Conservation (phyloP, 2,888 invertebrate genomes). For the Buathra laborator region DNA sequence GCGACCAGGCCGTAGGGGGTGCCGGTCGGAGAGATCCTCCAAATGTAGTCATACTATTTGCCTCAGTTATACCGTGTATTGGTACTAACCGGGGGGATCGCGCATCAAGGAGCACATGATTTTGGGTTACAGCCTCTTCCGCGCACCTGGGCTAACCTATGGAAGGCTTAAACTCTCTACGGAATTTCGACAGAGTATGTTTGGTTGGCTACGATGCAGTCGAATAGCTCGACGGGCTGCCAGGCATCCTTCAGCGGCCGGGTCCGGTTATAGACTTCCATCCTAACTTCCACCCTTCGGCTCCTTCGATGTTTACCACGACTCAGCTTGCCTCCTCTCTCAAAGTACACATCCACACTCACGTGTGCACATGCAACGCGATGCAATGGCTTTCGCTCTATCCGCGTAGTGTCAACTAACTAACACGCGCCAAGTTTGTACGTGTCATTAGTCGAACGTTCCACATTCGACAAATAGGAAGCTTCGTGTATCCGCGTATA, state of each 20-base stretch:
- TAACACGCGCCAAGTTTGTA: conserved; percentile 25
- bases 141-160: conserved; percentile 9
- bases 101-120: conserved; percentile 22
- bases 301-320: conserved; percentile 16
- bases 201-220: background rate
- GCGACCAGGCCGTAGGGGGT: background rate
- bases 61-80: background rate
- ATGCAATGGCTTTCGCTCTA: background rate
- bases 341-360: conserved; percentile 7
- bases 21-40: background rate
- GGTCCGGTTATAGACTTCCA: background rate
- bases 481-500: background rate
- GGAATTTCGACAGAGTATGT: conserved; percentile 12
- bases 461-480: background rate
- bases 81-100: background rate
- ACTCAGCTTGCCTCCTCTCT: background rate
- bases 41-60: conserved; percentile 19
- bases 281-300: background rate
- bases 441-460: conserved; percentile 44
- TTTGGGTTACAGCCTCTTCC: background rate
- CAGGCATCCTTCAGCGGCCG: background rate
- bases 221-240: background rate
- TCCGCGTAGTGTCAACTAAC: conserved; percentile 33
- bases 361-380: background rate
- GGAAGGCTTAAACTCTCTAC: conserved; percentile 3